Conservation (phyloP, 2,113 vertebrate species). For the Ciconia stormi region DNA sequence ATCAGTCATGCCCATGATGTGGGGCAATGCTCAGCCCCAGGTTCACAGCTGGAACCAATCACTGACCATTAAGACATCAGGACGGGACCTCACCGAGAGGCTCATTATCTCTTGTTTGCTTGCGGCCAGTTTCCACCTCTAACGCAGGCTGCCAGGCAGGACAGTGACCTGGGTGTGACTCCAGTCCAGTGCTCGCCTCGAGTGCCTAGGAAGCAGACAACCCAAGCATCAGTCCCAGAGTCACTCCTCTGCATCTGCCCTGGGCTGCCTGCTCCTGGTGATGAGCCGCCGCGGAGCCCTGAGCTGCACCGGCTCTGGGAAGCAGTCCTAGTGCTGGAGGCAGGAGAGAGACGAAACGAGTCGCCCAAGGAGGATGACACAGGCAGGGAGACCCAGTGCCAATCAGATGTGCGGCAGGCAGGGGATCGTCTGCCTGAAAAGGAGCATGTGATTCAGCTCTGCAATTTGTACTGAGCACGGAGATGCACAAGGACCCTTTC, state of each 20-base stretch:
- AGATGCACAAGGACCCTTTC: background rate
- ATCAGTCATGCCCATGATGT: background rate
- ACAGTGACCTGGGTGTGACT: background rate
- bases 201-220: fast-evolving
- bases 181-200: fast-evolving
- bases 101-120: background rate
- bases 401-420: fast-evolving
- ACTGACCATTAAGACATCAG: background rate
- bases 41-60: background rate
- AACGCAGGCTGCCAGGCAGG: background rate
- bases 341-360: background rate
- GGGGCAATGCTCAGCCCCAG: background rate
- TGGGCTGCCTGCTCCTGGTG: background rate
- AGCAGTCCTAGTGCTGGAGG: background rate
- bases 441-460: fast-evolving
- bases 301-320: background rate
- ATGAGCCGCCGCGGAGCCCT: fast-evolving
- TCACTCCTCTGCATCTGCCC: background rate
- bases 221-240: background rate
- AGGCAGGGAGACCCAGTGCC: background rate
- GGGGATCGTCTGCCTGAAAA: background rate
- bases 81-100: fast-evolving
- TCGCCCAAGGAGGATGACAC: fast-evolving
- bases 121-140: background rate
- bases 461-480: background rate